Percentiles rank a stretch among this genome's conserved stretches.
Conservation (phyloP, 2,113 vertebrate species). For the Mesembrinibis cayennensis region DNA sequence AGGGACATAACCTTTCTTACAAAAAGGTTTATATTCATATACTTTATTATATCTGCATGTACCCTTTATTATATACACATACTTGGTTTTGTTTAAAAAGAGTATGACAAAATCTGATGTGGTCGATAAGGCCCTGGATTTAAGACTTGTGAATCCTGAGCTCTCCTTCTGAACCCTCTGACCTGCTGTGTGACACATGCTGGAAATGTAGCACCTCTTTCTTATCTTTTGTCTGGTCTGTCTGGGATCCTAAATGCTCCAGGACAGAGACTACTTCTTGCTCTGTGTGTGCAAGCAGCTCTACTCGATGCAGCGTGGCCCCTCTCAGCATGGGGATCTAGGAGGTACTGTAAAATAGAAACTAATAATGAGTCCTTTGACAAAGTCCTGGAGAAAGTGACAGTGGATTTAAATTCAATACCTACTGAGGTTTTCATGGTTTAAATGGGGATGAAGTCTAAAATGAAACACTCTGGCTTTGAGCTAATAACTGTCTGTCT, state of each 20-base stretch:
- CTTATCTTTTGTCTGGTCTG: not conserved
- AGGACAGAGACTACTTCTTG: not conserved
- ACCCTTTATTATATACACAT: not conserved
- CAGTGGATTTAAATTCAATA: constrained; percentile 54
- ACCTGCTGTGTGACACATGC: not conserved
- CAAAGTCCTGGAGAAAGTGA: constrained; percentile 21
- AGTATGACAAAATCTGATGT: not conserved
- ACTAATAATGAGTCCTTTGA: constrained; percentile 33
- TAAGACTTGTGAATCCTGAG: not conserved
- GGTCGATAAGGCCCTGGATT: not conserved
- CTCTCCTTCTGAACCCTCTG: not conserved
- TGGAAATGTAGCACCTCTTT: not conserved
- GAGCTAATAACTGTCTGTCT: constrained; percentile 51
- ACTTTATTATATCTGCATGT: not conserved
- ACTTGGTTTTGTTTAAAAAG: not conserved
- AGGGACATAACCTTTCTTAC: not conserved
- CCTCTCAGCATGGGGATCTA: not conserved
- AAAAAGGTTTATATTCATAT: not conserved
- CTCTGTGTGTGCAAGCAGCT: not conserved
- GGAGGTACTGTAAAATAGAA: not conserved
- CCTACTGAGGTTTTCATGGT: constrained; percentile 27
- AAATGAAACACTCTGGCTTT: constrained; percentile 62
- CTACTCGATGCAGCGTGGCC: not conserved
- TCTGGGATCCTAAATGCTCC: not conserved
- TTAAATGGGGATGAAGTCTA: constrained; percentile 55